phyloP scores from a whole-genome alignment of 2,888 invertebrate genomes.

The Phorcus lineatus region DNA sequence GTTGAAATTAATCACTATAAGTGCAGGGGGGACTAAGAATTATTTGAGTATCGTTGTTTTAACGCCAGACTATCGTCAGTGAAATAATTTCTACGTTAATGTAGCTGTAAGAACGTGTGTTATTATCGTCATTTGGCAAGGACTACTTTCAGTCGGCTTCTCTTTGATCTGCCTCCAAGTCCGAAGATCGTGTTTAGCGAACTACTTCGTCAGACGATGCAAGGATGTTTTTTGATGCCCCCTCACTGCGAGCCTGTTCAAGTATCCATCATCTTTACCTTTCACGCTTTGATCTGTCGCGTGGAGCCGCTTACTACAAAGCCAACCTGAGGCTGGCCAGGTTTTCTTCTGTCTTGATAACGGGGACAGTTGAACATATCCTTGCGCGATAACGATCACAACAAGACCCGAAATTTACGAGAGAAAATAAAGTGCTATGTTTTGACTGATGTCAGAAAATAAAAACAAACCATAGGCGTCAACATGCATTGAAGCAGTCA shows the following conservation, averaged over 20 bases:
- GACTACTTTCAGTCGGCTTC: background rate
- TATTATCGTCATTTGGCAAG: background rate
- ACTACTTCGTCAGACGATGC: background rate
- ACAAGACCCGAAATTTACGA: too few relatives aligned
- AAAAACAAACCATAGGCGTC: too few relatives aligned
- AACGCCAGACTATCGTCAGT: background rate
- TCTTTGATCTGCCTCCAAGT: conserved; percentile 1
- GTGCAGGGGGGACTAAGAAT: background rate
- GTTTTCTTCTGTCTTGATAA: background rate
- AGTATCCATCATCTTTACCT: background rate
- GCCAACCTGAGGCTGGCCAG: background rate
- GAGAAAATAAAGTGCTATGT: too few relatives aligned
- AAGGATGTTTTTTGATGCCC: conserved; percentile 4
- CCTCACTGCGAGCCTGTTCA: background rate
- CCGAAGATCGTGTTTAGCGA: conserved; percentile 7
- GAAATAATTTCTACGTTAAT: background rate
- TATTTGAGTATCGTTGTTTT: background rate
- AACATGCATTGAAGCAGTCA: too few relatives aligned
- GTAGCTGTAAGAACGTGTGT: background rate
- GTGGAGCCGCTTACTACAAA: background rate
- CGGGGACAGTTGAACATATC: background rate
- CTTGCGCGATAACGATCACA: too few relatives aligned
- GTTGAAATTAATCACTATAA: background rate
- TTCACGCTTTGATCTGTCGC: background rate
- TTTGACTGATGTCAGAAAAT: too few relatives aligned